Base-by-base conservation (phyloP, 2,888 invertebrate species). In the Automeris io region DNA sequence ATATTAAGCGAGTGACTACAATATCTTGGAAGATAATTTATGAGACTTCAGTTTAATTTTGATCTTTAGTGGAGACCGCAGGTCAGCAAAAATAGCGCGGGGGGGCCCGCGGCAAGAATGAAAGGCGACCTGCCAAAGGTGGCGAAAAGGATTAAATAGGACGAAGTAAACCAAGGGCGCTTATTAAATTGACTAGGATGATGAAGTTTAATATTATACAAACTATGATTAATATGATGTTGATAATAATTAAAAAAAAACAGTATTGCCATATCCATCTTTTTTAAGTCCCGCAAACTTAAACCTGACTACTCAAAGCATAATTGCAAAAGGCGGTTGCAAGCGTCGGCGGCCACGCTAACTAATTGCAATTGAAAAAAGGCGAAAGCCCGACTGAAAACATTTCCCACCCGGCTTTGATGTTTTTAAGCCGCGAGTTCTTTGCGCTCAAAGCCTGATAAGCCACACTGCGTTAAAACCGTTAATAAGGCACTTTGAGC, bases 321-420 rank as follows among this genome's bases (percentile, higher is more conserved):
- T 83, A 82, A 83, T 79, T 79, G 75, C 75, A 75, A 63, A 80
- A 80, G 76, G 78, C 77, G 72, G 76, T 63, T 66, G 73, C 70
- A 62, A 67, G 67, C 77, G 70, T 58, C 67, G 59, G 61, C 65
- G 62, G 70, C 70, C 77, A 73, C 76, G 76, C 76, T 74, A 77
- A 87, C 87, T 88, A 88, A 88, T 88, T 88, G 88, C 87, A 87
- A 88, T 88, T 88, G 77, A 86, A 85, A 85, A 87, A 88, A 87
- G 88, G 88, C 82, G 88, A 86, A 83, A 86, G 59, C 71, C 80
- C 78, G 73, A 68, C 79, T 78, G 76, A 79, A 81, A 85, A 83
- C 82, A 79, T 81, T 81, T 70, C 69, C 69, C 64, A 57, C 54
- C 61, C 54, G 57, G 66, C 80, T 85, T 86, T 86, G 85, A 83